These are phyloP conservation scores for Dermatemys mawii DNA, from an alignment of 2,113 vertebrate genomes.

Conservation along the genomic window DNA sequence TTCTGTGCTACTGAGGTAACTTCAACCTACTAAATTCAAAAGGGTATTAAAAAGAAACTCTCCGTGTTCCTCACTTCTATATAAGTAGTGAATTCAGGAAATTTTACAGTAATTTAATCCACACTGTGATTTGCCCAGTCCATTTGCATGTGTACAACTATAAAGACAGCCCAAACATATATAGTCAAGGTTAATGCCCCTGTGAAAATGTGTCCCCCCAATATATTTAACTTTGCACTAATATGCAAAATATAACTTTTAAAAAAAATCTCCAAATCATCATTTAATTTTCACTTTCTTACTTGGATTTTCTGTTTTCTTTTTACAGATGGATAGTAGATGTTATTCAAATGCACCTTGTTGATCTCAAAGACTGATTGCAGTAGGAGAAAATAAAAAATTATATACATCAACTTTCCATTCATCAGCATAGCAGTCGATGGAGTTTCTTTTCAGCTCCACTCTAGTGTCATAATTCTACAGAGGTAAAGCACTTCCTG, in stretches of 20 bases:
- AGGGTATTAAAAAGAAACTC: not conserved
- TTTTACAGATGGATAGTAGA: not conserved
- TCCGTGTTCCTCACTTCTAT: not conserved
- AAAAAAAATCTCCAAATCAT: not conserved
- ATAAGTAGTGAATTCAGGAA: not conserved
- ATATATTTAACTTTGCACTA: not conserved
- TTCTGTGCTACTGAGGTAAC: not conserved
- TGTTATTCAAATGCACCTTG: not conserved
- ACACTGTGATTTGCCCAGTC: not conserved
- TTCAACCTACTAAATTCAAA: not conserved
- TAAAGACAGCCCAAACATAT: not conserved
- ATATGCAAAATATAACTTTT: not conserved
- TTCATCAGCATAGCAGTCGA: constrained; percentile 46
- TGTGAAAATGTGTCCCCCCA: not conserved
- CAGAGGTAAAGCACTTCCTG: not conserved
- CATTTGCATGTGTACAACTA: not conserved
- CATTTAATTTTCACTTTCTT: not conserved
- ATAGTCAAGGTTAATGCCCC: not conserved
- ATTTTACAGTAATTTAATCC: not conserved
- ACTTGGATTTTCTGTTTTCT: not conserved
- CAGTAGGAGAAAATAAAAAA: not conserved
- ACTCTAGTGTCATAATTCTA: constrained; percentile 49
- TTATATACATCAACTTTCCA: not conserved
- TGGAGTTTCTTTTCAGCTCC: constrained; percentile 47
- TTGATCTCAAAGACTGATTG: not conserved